A percentile compares a stretch with the other conserved stretches of the same genome.
phyloP scores from a whole-genome alignment of 2,888 invertebrate species.

The Trachelus stipa region DNA sequence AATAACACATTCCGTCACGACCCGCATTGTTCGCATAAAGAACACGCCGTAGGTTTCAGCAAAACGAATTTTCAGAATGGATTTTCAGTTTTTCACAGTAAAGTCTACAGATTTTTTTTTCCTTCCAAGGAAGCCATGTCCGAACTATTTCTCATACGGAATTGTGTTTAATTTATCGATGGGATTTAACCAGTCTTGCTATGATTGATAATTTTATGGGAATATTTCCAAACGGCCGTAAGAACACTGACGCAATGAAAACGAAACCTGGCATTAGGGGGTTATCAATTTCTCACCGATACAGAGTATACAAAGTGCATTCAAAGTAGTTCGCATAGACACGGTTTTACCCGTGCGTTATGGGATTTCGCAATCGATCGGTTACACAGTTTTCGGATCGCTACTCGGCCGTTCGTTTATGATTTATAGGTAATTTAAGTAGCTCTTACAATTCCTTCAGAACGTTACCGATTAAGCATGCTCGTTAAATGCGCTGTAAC shows the following conservation, averaged over 20 bases:
- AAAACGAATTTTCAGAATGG: background rate
- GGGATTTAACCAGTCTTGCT: too few species aligned
- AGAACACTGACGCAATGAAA: background rate
- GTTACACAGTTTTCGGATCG: background rate
- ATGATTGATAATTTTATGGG: too few species aligned
- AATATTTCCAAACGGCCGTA: too few species aligned
- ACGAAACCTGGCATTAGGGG: slow-evolving; percentile 9
- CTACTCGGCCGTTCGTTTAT: slow-evolving; percentile 2
- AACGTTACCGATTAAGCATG: slow-evolving; percentile 37
- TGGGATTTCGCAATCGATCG: background rate
- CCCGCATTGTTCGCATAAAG: background rate
- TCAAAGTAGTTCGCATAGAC: background rate
- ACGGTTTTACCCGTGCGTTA: background rate
- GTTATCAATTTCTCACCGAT: slow-evolving; percentile 12
- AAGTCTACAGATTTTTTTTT: background rate
- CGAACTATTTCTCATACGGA: background rate
- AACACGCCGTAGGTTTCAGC: background rate
- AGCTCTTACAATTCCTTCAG: slow-evolving; percentile 27
- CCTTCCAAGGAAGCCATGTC: background rate
- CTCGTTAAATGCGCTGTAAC: slow-evolving; percentile 42
- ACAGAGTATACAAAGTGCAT: background rate
- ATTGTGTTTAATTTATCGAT: too few species aligned
- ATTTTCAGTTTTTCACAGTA: background rate
- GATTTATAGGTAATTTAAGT: slow-evolving; percentile 15
- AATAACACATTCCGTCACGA: slow-evolving; percentile 48